A percentile compares a stretch with the other conserved stretches of the same genome.
phyloP scores from a whole-genome alignment of 2,797 vertebrate species.

The Nannoperca obscura region DNA sequence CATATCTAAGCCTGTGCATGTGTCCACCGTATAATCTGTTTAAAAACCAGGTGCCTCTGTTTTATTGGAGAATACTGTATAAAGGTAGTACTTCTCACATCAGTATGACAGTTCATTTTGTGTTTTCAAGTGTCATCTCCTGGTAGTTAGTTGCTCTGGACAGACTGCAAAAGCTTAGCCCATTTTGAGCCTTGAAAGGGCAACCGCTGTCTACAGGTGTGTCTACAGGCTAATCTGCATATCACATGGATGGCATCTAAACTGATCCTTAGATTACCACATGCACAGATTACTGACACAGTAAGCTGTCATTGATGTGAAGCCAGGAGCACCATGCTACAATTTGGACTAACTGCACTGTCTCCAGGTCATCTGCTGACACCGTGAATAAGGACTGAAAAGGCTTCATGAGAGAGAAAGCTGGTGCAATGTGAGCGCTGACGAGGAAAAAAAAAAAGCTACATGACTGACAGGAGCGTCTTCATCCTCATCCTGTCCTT shows the following conservation, averaged over 20 bases:
- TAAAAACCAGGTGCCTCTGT: background rate
- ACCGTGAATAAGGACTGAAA: background rate
- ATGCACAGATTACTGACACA: constrained; percentile 66
- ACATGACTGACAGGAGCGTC: background rate
- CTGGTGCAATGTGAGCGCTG: background rate
- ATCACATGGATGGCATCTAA: constrained; percentile 65
- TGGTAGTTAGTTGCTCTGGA: constrained; percentile 1
- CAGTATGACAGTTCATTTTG: background rate
- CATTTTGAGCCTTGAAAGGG: constrained; percentile 45
- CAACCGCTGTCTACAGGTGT: constrained; percentile 44
- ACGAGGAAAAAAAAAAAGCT: constrained; percentile 7
- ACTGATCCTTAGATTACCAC: constrained; percentile 75
- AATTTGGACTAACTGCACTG: constrained; percentile 11
- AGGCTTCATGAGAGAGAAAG: background rate
- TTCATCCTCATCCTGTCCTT: background rate
- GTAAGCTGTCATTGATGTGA: constrained; percentile 42
- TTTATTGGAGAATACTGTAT: background rate
- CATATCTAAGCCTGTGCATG: background rate
- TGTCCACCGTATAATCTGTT: background rate
- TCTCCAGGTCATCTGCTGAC: constrained; percentile 20
- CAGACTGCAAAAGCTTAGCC: constrained; percentile 19
- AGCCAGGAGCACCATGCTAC: background rate
- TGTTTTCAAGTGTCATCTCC: constrained; percentile 21
- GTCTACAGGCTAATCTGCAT: constrained; percentile 65
- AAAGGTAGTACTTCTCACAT: background rate